These are phyloP conservation scores for Lymantria dispar DNA, from an alignment of 2,888 invertebrate species.

Conservation along the genomic window DNA sequence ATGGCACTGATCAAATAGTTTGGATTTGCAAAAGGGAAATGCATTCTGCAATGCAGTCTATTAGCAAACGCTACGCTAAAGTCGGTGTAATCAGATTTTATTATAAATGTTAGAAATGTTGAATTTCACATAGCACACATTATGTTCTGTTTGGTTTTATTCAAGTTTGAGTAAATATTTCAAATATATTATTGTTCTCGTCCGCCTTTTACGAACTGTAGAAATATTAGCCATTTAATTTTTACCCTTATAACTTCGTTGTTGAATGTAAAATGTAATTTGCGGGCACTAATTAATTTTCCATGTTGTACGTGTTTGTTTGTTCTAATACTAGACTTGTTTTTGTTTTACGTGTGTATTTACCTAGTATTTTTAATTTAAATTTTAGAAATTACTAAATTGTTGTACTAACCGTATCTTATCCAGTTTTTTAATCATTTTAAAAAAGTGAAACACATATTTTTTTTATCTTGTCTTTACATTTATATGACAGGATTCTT, in stretches of 20 bases:
- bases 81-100: constrained; percentile 28
- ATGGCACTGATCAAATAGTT: constrained; percentile 8
- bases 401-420: background rate
- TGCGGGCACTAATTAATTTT: constrained; percentile 30
- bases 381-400: background rate
- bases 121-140: constrained; percentile 5
- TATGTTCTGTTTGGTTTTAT: no score
- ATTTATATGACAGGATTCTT: no score
- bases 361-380: background rate
- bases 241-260: constrained; percentile 24
- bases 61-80: constrained; percentile 25
- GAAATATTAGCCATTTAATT: constrained; percentile 28
- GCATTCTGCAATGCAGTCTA: no score
- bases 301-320: constrained; percentile 16
- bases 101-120: constrained; percentile 31
- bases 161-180: constrained; percentile 17
- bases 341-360: background rate
- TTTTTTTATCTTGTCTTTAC: no score
- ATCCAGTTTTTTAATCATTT: background rate
- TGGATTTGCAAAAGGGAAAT: constrained; percentile 10
- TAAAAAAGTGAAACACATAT: background rate
- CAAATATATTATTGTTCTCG: constrained; percentile 36
- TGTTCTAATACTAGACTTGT: constrained; percentile 20
- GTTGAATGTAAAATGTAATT: constrained; percentile 21
- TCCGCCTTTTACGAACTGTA: constrained; percentile 25